Conservation (phyloP, 2,888 invertebrate species). For the Linyphia triangularis region DNA sequence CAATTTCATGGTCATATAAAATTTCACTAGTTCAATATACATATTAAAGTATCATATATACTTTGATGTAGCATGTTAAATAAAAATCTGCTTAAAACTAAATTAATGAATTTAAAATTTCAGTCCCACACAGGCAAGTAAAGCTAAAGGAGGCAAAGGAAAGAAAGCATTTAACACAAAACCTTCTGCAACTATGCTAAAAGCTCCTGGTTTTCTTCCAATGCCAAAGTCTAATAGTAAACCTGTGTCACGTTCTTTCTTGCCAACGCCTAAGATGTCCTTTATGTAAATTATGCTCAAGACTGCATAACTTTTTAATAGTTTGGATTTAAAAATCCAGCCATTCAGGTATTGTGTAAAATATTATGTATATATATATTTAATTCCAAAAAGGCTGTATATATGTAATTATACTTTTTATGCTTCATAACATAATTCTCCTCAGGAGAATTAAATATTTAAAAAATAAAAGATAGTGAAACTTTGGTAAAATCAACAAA, state of each 20-base stretch:
- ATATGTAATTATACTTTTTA: background rate
- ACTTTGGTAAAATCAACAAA: background rate
- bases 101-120: slow-evolving; percentile 12
- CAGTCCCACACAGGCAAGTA: background rate
- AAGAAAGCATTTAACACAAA: background rate
- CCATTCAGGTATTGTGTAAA: background rate
- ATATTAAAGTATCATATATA: background rate
- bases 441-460: background rate
- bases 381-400: background rate
- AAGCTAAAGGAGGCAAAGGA: slow-evolving; percentile 7
- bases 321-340: background rate
- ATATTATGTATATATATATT: background rate
- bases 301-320: background rate
- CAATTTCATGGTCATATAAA: background rate
- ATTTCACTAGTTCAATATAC: background rate
- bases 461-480: no score
- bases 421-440: background rate
- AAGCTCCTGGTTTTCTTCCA: slow-evolving; percentile 65
- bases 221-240: slow-evolving; percentile 52
- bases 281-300: slow-evolving; percentile 1
- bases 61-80: background rate
- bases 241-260: slow-evolving; percentile 42
- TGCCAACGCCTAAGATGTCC: slow-evolving; percentile 39
- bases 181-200: background rate
- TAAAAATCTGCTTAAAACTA: background rate